Evolutionary conservation across 2,888 invertebrate genomes (phyloP), one percentile per base, ranked within the genome.

Genomic region (Leucoma salicis): DNA sequence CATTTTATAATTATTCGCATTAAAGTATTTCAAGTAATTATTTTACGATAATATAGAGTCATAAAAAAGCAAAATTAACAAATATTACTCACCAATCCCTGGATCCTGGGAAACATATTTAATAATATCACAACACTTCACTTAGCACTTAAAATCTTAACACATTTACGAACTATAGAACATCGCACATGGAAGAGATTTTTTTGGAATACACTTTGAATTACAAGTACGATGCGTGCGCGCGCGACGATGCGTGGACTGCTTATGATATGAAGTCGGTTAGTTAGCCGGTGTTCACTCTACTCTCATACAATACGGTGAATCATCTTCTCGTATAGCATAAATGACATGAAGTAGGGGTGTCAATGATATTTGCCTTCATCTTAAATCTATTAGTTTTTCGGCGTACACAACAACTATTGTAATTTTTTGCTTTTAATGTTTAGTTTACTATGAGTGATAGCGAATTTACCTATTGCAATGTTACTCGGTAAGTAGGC

Each of bases 71-170:
- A n/a, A n/a, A n/a, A n/a, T n/a, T n/a, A n/a, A n/a, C n/a, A n/a
- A n/a, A n/a, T n/a, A n/a, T 15, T 10, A 79, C 88, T 79, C 53
- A 89, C 88, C 87, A 89, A 66, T 68, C 87, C 87, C 57, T 89
- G 88, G 57, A 88, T 85, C 79, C 85, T 81, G 29, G 88, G 88
- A 72, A 89, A 87, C 88, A 89, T 89, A 54, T 39, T 38, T 35
- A 14, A 27, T 32, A 38, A 44, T 32, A 49, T 44, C 57, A 66
- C 61, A 63, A 52, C 66, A 66, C 66, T 66, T 60, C 63, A 70
- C 68, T 51, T 48, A 39, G 54, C 65, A 63, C 38, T 13, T 12
- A 28, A 31, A 25, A 27, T 12, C 25, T n/a, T 5, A 11, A 62
- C 62, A 69, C 68, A 50, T 16, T 21, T n/a, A n/a, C n/a, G n/a